Base-by-base conservation (phyloP, 2,797 vertebrate genomes). In the Diglossa cyanea region DNA sequence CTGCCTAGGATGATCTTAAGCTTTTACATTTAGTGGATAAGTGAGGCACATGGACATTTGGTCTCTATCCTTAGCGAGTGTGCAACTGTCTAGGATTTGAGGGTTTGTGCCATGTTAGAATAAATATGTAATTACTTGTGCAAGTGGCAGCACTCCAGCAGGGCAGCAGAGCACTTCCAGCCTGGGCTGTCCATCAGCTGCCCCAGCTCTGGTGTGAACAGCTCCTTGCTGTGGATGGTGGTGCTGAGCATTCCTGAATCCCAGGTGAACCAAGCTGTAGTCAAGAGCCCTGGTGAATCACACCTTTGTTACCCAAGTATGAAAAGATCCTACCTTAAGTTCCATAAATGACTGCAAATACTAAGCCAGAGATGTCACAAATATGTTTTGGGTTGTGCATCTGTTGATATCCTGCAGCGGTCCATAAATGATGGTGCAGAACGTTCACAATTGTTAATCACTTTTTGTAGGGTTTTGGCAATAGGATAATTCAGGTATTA, bases 371-470 rank as follows among this genome's bases (percentile, higher is more conserved):
- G 42, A 21, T 30, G 21, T 55, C 11, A 25, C 24, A 80, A 35
- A 18, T 0, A 81, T 75, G 11, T 1, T 86, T 40, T 17, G 75
- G 42, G 24, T 54, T 42, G 30, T 39, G 10, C 40, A 8, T 74
- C 72, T 78, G 17, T 73, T 86, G 30, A 7, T 51, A 20, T 30
- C 48, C 53, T 57, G 2, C 44, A 55, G 26, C 0, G 0, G 4
- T 31, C 45, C 16, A 1, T 61, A 30, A 82, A 28, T 51, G 39
- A 35, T 80, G 48, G 40, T 6, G 7, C 3, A 26, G 70, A 83
- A 11, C 1, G 0, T 24, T 65, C 37, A 72, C 25, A 57, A 0
- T 26, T 54, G 45, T 85, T 83, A 31, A 58, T 82, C 23, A 3
- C 26, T 76, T 82, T 63, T 6, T 53, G 8, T 51, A 81, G 42